These are phyloP conservation scores for Doryteuthis pealeii DNA, from an alignment of 1,140 invertebrate species.

Conservation along the genomic window DNA sequence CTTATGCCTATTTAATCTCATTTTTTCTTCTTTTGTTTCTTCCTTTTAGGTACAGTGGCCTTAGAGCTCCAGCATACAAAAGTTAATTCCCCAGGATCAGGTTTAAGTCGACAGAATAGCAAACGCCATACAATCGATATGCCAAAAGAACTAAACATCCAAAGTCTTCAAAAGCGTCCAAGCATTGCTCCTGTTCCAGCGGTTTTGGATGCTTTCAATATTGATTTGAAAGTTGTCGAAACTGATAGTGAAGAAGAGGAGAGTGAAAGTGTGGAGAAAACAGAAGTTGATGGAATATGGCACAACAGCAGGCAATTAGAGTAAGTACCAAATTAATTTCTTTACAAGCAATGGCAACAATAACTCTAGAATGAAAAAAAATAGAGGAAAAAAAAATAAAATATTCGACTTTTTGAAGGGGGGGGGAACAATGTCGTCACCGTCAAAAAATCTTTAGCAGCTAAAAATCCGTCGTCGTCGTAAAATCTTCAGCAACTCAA, in stretches of 20 bases:
- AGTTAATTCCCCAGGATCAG: slow-evolving; percentile 19
- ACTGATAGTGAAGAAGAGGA: slow-evolving; percentile 35
- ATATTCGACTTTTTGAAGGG: too few relatives aligned
- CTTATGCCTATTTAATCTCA: too few relatives aligned
- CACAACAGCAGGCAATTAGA: neutral
- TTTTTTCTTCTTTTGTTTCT: too few relatives aligned
- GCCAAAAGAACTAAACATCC: slow-evolving; percentile 44
- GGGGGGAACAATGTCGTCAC: too few relatives aligned
- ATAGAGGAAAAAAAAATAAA: too few relatives aligned
- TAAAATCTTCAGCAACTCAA: too few relatives aligned
- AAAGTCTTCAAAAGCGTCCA: slow-evolving; percentile 53
- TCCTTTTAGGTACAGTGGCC: slow-evolving; percentile 47
- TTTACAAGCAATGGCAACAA: too few relatives aligned
- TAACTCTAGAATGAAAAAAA: too few relatives aligned
- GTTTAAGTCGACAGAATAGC: slow-evolving; percentile 25
- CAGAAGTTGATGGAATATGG: neutral
- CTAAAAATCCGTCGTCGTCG: too few relatives aligned
- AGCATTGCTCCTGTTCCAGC: slow-evolving; percentile 62
- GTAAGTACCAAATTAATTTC: slow-evolving; percentile 1
- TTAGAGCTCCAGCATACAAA: slow-evolving; percentile 52
- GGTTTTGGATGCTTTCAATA: slow-evolving; percentile 52
- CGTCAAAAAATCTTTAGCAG: too few relatives aligned
- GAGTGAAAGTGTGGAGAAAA: slow-evolving; percentile 10
- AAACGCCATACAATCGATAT: slow-evolving; percentile 35
- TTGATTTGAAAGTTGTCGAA: slow-evolving; percentile 34